Base-by-base conservation (phyloP, 2,113 vertebrate species). In the Corythoichthys intestinalis region DNA sequence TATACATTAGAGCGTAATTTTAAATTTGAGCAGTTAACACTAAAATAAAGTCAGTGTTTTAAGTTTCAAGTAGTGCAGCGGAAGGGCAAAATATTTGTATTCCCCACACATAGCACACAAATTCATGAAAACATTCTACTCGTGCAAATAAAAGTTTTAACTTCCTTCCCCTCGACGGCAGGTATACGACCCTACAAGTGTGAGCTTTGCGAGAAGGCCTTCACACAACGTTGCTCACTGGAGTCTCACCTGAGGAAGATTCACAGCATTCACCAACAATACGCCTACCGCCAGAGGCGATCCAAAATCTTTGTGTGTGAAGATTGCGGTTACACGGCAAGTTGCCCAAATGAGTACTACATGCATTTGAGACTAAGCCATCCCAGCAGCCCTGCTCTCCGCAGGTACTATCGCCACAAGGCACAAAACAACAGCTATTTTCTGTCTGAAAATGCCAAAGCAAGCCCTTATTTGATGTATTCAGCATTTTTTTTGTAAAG, bases 261-360 rank as follows among this genome's bases (percentile, higher is more conserved):
- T 70, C 95, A 96, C 0, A 85, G 93, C 0, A 83, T 95, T 49
- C 84, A 88, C 0, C 94, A 95, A 72, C 90, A 93, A 82, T 96
- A 95, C 0, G 93, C 93, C 14, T 96, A 95, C 67, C 93, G 94
- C 0, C 91, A 96, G 80, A 93, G 94, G 20, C 92, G 94, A 13
- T 94, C 94, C 79, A 96, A 96, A 84, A 93, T 96, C 78, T 95
- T 95, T 3, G 95, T 96, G 35, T 96, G 95, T 5, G 94, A 96
- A 74, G 94, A 94, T 41, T 96, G 94, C 0, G 94, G 95, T 64
- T 96, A 88, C 83, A 96, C 95, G 11, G 94, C 94, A 14, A 84
- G 83, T 0, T 84, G 88, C 0, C 92, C 93, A 0, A 93, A 95
- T 0, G 86, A 93, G 14, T 95, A 94, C 35, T 91, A 91, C 11